These are phyloP conservation scores for Dicyrtoma fusca DNA, from an alignment of 2,888 invertebrate genomes.

Conservation along the genomic window DNA sequence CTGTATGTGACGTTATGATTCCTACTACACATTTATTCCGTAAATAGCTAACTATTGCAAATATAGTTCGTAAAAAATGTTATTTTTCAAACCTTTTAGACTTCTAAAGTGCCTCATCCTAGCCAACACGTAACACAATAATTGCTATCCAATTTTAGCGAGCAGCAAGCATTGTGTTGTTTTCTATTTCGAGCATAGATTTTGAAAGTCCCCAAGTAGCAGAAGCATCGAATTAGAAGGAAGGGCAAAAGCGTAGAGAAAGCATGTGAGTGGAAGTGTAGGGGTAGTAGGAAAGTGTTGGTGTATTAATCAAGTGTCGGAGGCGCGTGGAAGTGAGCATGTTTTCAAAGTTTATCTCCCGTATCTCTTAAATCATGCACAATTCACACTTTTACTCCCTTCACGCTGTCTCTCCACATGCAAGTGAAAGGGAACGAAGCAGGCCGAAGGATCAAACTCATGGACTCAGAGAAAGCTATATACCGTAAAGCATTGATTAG, in stretches of 20 bases:
- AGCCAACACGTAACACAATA: no score
- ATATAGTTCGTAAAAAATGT: no score
- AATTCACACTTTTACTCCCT: conserved; percentile 21
- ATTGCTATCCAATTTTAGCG: no score
- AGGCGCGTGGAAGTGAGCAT: conserved; percentile 1
- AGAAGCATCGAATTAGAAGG: neutral
- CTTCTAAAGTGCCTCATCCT: no score
- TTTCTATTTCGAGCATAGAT: no score
- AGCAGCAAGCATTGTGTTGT: no score
- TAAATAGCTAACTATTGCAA: no score
- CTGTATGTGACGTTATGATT: no score
- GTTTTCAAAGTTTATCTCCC: conserved; percentile 19
- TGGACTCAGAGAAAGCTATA: neutral
- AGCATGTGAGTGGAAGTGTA: neutral
- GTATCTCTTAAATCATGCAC: conserved; percentile 23
- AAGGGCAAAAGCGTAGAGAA: no score
- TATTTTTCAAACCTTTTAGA: no score
- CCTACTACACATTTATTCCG: no score
- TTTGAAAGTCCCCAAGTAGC: neutral
- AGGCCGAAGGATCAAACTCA: neutral
- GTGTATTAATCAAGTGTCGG: conserved; percentile 15
- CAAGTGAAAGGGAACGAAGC: neutral
- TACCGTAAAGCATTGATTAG: no score
- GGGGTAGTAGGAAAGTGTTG: neutral
- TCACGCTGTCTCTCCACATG: neutral